These are phyloP conservation scores for Pachycephala philippinensis DNA, from an alignment of 2,113 vertebrate species.

Conservation along the genomic window DNA sequence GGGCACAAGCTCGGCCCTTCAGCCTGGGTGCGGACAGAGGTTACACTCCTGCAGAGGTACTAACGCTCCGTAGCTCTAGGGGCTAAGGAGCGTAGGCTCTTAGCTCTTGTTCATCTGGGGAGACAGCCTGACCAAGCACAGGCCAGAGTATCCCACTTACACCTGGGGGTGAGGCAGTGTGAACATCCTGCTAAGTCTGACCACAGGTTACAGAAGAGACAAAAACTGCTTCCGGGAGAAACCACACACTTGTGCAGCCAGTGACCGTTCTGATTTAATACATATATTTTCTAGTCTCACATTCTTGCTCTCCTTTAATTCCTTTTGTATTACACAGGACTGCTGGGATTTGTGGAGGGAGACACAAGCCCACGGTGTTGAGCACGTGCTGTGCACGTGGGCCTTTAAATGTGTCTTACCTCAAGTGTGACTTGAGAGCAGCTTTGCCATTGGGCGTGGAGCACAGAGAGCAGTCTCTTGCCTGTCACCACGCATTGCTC, in stretches of 20 bases:
- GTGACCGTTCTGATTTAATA: not conserved
- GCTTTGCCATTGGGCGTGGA: not conserved
- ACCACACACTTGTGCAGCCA: not conserved
- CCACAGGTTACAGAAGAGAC: not conserved
- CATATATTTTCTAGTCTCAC: not conserved
- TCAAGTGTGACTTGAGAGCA: not conserved
- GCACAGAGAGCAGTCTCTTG: not conserved
- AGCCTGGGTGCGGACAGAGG: not conserved
- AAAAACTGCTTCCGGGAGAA: not conserved
- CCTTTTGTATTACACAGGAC: not conserved
- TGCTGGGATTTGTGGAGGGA: not conserved
- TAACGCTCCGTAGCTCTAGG: accelerated
- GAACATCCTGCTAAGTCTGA: not conserved
- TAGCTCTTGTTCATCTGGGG: not conserved
- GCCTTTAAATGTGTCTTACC: not conserved
- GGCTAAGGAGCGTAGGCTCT: not conserved
- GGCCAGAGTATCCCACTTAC: not conserved
- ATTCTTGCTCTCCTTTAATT: not conserved
- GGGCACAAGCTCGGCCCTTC: not conserved
- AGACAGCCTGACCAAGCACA: not conserved
- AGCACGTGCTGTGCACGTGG: accelerated
- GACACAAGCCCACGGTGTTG: not conserved
- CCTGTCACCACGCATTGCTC: not conserved
- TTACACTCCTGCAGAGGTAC: not conserved
- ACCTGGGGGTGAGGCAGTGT: not conserved